Percentiles rank a stretch among this genome's conserved stretches.
phyloP scores from a whole-genome alignment of 1,140 invertebrate species.

The Caenorhabditis elegans region WBcel235 BX284603.4:10531001-10531500 shows the following conservation, averaged over 20 bases:
- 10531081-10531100: too few relatives aligned
- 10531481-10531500: slow-evolving; percentile 57
- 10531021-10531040: too few relatives aligned
- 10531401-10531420: slow-evolving; percentile 53
- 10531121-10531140: too few relatives aligned
- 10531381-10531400: slow-evolving; percentile 68
- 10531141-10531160: too few relatives aligned
- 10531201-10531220: too few relatives aligned
- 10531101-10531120: too few relatives aligned
- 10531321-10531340: slow-evolving; percentile 91
- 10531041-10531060: too few relatives aligned
- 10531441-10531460: slow-evolving; percentile 57
- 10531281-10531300: slow-evolving; percentile 97
- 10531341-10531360: too few relatives aligned
- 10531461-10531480: slow-evolving; percentile 43
- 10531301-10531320: slow-evolving; percentile 94
- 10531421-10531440: slow-evolving; percentile 57
- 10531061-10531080: too few relatives aligned
- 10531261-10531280: slow-evolving; percentile 96
- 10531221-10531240: slow-evolving; percentile 85
- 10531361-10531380: too few relatives aligned
- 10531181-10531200: neutral
- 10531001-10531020: too few relatives aligned
- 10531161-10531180: too few relatives aligned
- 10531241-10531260: slow-evolving; percentile 92